These are phyloP conservation scores for Venustoraphidia nigricollis DNA, from an alignment of 2,888 invertebrate species.

Conservation along the genomic window DNA sequence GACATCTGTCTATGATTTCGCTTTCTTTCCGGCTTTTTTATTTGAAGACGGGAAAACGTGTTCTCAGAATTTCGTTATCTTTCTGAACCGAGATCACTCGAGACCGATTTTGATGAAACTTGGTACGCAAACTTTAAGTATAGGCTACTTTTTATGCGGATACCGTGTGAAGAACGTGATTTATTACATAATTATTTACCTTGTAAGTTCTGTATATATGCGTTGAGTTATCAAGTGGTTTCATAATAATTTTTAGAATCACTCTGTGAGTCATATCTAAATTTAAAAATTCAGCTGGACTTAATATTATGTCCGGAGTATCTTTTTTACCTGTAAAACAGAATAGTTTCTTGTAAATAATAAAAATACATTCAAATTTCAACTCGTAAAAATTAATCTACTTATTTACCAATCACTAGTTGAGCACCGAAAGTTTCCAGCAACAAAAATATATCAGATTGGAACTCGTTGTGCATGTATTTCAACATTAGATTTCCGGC, in stretches of 20 bases:
- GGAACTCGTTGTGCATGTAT: constrained; percentile 48
- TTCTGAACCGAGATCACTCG: no score
- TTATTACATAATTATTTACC: constrained; percentile 10
- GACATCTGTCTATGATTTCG: no score
- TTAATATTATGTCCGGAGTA: background rate
- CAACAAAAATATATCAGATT: constrained; percentile 55
- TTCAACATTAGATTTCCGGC: constrained; percentile 62
- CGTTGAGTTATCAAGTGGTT: constrained; percentile 24
- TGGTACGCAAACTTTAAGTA: no score
- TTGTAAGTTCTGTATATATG: constrained; percentile 22
- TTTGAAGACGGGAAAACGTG: no score
- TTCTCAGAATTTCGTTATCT: no score
- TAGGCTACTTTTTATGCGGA: no score
- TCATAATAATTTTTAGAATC: constrained; percentile 31
- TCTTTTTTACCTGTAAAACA: background rate
- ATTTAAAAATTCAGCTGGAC: constrained; percentile 23
- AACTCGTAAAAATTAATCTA: background rate
- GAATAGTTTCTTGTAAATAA: background rate
- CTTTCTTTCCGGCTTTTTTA: no score
- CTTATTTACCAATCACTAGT: constrained; percentile 31
- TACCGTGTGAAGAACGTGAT: no score
- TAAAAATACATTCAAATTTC: background rate
- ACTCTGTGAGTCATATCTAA: constrained; percentile 30
- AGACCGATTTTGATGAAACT: no score
- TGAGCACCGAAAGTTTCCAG: constrained; percentile 42